These are phyloP conservation scores for Saccopteryx leptura DNA, from an alignment of 2,113 vertebrate genomes.

Conservation along the genomic window DNA sequence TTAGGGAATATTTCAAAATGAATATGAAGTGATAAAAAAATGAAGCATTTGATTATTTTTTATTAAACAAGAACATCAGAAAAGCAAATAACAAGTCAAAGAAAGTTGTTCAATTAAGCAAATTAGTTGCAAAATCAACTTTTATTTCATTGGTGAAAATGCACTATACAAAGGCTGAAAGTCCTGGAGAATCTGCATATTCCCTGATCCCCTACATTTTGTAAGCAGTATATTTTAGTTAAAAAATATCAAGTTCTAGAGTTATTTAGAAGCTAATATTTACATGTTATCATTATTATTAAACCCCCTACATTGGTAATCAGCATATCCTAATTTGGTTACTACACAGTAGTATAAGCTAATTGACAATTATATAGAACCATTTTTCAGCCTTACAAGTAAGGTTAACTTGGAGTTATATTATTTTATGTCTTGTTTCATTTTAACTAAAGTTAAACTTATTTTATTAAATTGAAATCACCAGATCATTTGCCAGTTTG, in stretches of 20 bases:
- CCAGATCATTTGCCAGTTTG: not conserved
- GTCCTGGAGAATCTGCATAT: too few species aligned
- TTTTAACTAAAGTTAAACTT: constrained; percentile 16
- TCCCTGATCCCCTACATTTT: too few species aligned
- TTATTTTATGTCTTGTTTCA: constrained; percentile 25
- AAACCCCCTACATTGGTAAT: not conserved
- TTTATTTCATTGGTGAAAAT: too few species aligned
- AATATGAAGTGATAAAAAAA: too few species aligned
- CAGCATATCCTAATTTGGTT: not conserved
- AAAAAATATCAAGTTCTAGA: not conserved
- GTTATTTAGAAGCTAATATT: not conserved
- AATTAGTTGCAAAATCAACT: too few species aligned
- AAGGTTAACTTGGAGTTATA: not conserved
- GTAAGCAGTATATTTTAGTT: not conserved
- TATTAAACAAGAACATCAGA: too few species aligned
- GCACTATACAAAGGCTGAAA: too few species aligned
- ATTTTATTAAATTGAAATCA: constrained; percentile 8
- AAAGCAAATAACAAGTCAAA: too few species aligned
- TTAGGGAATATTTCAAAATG: too few species aligned
- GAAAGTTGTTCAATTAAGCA: too few species aligned
- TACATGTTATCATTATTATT: not conserved
- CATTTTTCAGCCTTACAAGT: not conserved
- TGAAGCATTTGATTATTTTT: too few species aligned
- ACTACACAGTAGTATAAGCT: not conserved
- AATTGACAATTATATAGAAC: not conserved